These are phyloP conservation scores for Caenorhabditis imperialis DNA, from an alignment of 2,888 invertebrate genomes.

Conservation along the genomic window DNA sequence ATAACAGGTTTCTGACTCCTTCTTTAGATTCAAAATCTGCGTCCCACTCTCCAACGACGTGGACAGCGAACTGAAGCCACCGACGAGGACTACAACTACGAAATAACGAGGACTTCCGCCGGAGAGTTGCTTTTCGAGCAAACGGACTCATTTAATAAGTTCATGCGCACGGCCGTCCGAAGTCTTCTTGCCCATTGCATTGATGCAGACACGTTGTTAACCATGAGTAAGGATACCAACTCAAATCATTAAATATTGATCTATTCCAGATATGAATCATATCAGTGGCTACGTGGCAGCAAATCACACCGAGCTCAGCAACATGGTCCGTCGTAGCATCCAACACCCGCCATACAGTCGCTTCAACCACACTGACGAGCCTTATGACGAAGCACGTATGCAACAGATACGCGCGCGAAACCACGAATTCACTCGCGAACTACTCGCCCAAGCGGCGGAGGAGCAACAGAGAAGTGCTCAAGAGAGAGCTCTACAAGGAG, in stretches of 20 bases:
- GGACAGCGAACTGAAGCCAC: not conserved
- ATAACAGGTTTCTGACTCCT: not conserved
- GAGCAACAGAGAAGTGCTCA: no score
- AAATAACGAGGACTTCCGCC: not conserved
- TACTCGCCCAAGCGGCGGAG: no score
- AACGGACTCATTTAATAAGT: slow-evolving; percentile 1
- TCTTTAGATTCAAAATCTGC: slow-evolving; percentile 1
- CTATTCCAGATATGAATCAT: slow-evolving; percentile 25
- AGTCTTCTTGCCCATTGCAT: slow-evolving; percentile 27
- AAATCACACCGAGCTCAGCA: slow-evolving; percentile 9
- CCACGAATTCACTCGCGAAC: no score
- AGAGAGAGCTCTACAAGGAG: no score
- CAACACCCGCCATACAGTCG: not conserved
- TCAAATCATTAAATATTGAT: not conserved
- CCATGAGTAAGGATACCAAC: slow-evolving; percentile 26
- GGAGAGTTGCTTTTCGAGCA: slow-evolving; percentile 22
- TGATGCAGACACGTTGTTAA: slow-evolving; percentile 25
- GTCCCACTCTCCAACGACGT: slow-evolving; percentile 5
- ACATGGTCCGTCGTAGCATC: not conserved
- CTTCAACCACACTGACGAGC: not conserved
- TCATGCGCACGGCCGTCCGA: slow-evolving; percentile 19
- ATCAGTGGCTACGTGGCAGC: slow-evolving; percentile 19
- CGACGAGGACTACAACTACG: slow-evolving; percentile 37
- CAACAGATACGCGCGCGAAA: not conserved
- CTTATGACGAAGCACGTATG: not conserved